Evolutionary conservation across 35 echinoderm and acorn worm genomes (phyloP).

Genomic region (Strongylocentrotus purpuratus): DNA sequence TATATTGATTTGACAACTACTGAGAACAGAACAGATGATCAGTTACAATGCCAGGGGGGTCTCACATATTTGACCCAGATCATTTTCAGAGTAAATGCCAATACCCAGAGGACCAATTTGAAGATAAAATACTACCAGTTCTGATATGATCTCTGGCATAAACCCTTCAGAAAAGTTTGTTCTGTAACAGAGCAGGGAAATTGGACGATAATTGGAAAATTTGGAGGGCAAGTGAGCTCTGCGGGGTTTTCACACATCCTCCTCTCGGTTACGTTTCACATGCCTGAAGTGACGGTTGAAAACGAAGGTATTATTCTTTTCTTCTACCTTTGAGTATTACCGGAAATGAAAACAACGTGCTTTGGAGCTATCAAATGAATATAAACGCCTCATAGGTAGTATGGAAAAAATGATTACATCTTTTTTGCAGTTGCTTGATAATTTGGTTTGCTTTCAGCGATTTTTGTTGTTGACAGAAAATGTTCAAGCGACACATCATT

Average conservation of each 20-base stretch:
- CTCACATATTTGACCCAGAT: conserved; percentile 3
- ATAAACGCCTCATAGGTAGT: too few relatives aligned
- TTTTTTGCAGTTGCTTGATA: too few relatives aligned
- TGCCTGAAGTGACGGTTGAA: not conserved
- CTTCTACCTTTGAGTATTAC: not conserved
- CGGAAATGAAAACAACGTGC: too few relatives aligned
- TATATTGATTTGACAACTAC: not conserved
- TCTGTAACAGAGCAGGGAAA: not conserved
- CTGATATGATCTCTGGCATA: not conserved
- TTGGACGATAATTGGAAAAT: conserved; percentile 1
- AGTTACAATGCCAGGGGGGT: not conserved
- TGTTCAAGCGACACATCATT: too few relatives aligned
- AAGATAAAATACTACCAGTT: conserved; percentile 3
- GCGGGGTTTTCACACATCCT: not conserved
- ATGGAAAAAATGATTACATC: too few relatives aligned
- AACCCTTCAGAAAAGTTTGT: not conserved
- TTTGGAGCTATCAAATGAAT: too few relatives aligned
- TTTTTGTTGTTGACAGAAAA: too few relatives aligned
- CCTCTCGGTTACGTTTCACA: not conserved
- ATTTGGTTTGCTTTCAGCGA: too few relatives aligned
- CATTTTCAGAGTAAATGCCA: not conserved
- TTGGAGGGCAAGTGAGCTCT: not conserved
- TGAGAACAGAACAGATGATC: not conserved
- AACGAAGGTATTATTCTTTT: not conserved
- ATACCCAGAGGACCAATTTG: not conserved